These are phyloP conservation scores for Drosophila teissieri DNA, from an alignment of 1,140 invertebrate species.

Conservation along the genomic window DNA sequence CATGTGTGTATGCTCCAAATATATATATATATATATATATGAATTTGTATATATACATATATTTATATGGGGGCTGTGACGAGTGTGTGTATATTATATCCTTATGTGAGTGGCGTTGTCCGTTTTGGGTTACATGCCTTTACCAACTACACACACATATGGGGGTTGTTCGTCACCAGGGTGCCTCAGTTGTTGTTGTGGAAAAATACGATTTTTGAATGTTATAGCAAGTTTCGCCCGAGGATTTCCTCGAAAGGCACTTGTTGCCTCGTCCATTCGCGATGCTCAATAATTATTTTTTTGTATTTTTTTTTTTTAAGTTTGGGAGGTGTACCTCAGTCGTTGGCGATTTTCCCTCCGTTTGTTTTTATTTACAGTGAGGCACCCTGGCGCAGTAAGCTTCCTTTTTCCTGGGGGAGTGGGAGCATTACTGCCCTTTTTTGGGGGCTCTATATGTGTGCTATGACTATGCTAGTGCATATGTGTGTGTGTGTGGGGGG, in stretches of 20 bases:
- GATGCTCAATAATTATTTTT: too few relatives aligned
- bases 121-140: conserved; percentile 43
- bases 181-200: conserved; percentile 30
- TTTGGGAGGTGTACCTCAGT: neutral
- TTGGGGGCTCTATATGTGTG: conserved; percentile 28
- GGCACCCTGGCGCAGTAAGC: conserved; percentile 46
- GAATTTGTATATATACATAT: conserved; percentile 1
- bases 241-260: conserved; percentile 24
- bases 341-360: neutral
- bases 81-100: conserved; percentile 39
- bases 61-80: conserved; percentile 11
- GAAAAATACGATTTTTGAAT: neutral
- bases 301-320: neutral
- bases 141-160: conserved; percentile 37
- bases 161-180: conserved; percentile 40
- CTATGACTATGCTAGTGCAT: conserved; percentile 36
- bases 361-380: conserved; percentile 22
- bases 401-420: neutral
- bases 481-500: neutral
- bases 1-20: conserved; percentile 33
- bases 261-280: conserved; percentile 23
- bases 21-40: conserved; percentile 7
- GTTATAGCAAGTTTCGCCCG: neutral
- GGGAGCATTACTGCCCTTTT: conserved; percentile 39
- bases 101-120: conserved; percentile 33